A percentile compares a stretch with the other conserved stretches of the same genome.
Conservation (phyloP, 2,113 vertebrate genomes). For the Limanda limanda region DNA sequence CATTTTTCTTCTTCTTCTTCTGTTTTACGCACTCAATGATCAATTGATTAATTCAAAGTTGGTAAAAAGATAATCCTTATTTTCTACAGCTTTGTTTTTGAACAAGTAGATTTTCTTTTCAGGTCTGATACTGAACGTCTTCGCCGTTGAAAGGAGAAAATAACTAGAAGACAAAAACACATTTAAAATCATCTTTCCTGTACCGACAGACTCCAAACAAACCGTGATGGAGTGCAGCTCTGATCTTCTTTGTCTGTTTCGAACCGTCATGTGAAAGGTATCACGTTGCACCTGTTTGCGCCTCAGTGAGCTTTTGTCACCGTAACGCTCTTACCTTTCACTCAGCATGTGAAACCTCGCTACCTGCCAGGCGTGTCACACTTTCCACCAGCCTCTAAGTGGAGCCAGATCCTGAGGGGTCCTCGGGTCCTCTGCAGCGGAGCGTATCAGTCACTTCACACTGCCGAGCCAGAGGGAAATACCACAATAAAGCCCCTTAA, state of each 20-base stretch:
- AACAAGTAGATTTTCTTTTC: no score
- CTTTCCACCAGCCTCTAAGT: constrained; percentile 60
- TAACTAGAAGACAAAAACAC: no score
- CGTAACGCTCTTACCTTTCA: constrained; percentile 16
- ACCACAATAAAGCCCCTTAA: constrained; percentile 61
- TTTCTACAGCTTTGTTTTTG: no score
- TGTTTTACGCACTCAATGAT: no score
- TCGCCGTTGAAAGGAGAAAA: not conserved
- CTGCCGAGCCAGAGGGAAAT: constrained; percentile 60
- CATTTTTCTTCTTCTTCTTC: no score
- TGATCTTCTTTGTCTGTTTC: not conserved
- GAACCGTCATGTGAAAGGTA: constrained; percentile 3
- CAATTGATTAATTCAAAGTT: no score
- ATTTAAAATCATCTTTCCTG: no score
- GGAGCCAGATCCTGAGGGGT: constrained; percentile 52
- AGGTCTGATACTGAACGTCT: not conserved
- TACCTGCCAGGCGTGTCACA: constrained; percentile 37
- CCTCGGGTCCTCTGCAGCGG: constrained; percentile 46
- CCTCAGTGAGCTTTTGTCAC: constrained; percentile 33
- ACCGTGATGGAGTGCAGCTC: not conserved
- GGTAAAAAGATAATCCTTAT: no score
- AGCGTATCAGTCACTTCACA: constrained; percentile 59
- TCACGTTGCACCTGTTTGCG: constrained; percentile 22
- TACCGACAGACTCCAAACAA: not conserved
- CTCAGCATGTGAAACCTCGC: constrained; percentile 23